Conservation (phyloP, 2,797 vertebrate genomes). For the Eidolon dupreanum region DNA sequence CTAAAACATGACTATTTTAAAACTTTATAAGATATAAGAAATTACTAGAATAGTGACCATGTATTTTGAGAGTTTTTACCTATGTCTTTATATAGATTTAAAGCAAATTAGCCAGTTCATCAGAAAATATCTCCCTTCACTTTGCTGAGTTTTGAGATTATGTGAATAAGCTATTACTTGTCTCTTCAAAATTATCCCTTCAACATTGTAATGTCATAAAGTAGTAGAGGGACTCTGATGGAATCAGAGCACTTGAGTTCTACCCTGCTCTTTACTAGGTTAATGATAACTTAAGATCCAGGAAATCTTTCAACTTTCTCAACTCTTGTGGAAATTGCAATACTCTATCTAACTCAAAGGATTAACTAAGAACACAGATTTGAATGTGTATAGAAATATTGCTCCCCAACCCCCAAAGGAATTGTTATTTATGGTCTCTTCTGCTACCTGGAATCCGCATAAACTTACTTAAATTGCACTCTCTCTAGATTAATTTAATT, state of each 20-base stretch:
- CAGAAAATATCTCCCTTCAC: background rate
- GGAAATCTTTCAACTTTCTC: background rate
- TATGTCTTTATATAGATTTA: background rate
- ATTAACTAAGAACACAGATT: background rate
- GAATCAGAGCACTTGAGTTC: background rate
- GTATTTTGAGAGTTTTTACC: constrained; percentile 8
- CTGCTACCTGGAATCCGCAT: background rate
- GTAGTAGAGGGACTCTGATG: background rate
- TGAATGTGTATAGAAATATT: constrained; percentile 34
- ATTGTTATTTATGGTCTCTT: background rate
- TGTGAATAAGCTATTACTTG: background rate
- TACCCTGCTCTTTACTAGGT: background rate
- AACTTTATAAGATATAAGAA: constrained; percentile 8
- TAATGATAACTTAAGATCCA: background rate
- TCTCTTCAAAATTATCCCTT: background rate
- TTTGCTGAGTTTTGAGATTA: constrained; percentile 34
- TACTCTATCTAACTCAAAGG: background rate
- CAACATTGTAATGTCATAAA: background rate
- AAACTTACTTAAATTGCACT: background rate
- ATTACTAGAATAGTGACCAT: background rate
- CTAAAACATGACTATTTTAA: background rate
- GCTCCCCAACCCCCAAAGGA: background rate
- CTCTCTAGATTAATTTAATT: background rate
- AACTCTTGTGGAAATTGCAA: background rate
- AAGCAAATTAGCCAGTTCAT: background rate